A percentile compares a stretch with the other conserved stretches of the same genome.
These are phyloP conservation scores for Cuculus canorus DNA, from an alignment of 2,797 vertebrate genomes.

Conservation along the genomic window DNA sequence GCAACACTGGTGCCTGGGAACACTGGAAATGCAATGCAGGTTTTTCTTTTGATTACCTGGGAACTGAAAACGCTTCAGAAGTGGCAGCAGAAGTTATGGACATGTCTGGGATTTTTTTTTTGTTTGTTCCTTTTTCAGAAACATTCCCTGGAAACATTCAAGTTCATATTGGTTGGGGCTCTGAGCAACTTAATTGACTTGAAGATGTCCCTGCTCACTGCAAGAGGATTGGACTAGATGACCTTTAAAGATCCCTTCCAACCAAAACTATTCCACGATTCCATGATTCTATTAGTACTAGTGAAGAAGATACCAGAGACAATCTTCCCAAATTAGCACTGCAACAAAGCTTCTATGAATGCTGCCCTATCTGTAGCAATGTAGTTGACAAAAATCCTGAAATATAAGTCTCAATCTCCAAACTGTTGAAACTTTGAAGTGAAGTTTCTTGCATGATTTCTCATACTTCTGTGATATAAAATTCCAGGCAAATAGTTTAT, in stretches of 20 bases:
- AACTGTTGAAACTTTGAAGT: not conserved
- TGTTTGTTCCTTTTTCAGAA: not conserved
- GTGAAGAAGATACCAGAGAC: not conserved
- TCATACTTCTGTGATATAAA: not conserved
- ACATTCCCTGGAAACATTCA: not conserved
- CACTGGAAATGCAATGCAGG: not conserved
- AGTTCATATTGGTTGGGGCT: accelerated
- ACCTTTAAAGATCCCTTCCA: not conserved
- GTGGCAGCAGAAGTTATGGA: not conserved
- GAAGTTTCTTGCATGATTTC: not conserved
- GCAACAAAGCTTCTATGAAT: not conserved
- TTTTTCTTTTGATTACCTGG: not conserved
- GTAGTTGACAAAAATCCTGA: not conserved
- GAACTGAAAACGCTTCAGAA: not conserved
- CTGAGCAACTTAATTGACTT: too few relatives aligned
- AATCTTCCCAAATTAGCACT: not conserved
- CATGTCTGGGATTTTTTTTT: not conserved
- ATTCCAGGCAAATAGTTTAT: not conserved
- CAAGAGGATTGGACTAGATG: too few relatives aligned
- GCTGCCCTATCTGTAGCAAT: not conserved
- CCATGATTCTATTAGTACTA: not conserved
- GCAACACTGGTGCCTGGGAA: not conserved
- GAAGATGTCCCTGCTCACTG: not conserved
- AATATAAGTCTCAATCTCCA: not conserved
- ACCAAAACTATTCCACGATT: not conserved